Evolutionary conservation across 1,140 invertebrate genomes (phyloP).

Genomic region (Temnothorax curvispinosus): DNA sequence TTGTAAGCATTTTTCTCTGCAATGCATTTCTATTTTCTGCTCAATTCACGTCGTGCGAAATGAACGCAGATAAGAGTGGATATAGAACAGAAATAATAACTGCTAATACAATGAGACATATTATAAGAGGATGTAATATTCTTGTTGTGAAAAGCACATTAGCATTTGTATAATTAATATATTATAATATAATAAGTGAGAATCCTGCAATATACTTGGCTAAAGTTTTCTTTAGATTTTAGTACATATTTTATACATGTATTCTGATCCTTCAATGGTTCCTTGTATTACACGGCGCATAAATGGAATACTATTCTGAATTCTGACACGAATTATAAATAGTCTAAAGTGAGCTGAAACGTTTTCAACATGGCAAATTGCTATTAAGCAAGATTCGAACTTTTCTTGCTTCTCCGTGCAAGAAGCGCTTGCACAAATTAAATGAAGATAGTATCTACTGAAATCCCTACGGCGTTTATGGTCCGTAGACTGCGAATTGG

Average conservation of each 20-base stretch:
- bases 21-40: background rate
- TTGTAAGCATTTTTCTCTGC: background rate
- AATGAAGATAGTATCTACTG: slow-evolving; percentile 52
- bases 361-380: slow-evolving; percentile 38
- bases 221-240: background rate
- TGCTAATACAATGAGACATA: background rate
- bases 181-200: background rate
- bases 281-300: background rate
- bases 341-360: slow-evolving; percentile 16
- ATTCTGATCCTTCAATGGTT: background rate
- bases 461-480: slow-evolving; percentile 59
- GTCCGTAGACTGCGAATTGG: slow-evolving; percentile 65
- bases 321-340: slow-evolving; percentile 3
- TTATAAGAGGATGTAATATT: background rate
- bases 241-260: background rate
- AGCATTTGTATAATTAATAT: background rate
- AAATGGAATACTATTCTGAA: background rate
- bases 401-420: slow-evolving; percentile 29
- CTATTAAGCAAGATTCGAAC: slow-evolving; percentile 31
- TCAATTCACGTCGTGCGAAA: background rate
- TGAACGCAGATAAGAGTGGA: background rate
- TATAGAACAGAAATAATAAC: background rate
- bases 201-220: background rate
- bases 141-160: background rate
- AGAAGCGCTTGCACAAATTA: slow-evolving; percentile 48